phyloP scores from a whole-genome alignment of 2,113 vertebrate species.

The Channa maculata region DNA sequence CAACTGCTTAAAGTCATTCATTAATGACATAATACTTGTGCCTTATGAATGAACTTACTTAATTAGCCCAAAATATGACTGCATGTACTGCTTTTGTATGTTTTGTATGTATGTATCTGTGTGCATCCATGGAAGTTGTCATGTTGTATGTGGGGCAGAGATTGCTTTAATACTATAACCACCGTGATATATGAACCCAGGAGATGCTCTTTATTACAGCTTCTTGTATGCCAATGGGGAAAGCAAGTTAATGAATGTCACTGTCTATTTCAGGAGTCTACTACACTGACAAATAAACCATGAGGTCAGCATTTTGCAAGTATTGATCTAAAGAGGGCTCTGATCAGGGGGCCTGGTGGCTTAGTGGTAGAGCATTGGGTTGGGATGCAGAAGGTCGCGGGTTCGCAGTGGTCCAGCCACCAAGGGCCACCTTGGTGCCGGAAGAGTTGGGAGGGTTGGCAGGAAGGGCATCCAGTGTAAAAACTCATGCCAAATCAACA shows the following conservation, averaged over 20 bases:
- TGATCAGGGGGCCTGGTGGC: background rate
- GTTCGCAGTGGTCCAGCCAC: too few species aligned
- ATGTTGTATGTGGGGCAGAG: background rate
- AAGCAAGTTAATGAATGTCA: constrained; percentile 41
- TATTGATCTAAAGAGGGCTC: constrained; percentile 42
- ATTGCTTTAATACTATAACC: background rate
- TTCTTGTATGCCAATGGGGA: background rate
- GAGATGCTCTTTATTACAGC: constrained; percentile 12
- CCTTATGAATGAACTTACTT: background rate
- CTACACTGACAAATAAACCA: constrained; percentile 38
- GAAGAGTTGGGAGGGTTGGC: too few species aligned
- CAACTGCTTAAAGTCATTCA: constrained; percentile 35
- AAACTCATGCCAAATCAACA: too few species aligned
- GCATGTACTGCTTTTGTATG: background rate
- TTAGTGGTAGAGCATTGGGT: too few species aligned
- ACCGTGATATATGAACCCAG: background rate
- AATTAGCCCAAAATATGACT: background rate
- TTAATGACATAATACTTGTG: constrained; percentile 16
- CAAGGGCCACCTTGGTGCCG: too few species aligned
- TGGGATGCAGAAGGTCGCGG: too few species aligned
- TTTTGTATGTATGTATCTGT: too few species aligned
- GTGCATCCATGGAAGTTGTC: too few species aligned
- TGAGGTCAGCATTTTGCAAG: constrained; percentile 32
- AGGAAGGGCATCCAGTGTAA: too few species aligned
- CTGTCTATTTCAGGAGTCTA: constrained; percentile 35